Conservation (phyloP, 2,797 vertebrate genomes). For the Sciurus carolinensis region DNA sequence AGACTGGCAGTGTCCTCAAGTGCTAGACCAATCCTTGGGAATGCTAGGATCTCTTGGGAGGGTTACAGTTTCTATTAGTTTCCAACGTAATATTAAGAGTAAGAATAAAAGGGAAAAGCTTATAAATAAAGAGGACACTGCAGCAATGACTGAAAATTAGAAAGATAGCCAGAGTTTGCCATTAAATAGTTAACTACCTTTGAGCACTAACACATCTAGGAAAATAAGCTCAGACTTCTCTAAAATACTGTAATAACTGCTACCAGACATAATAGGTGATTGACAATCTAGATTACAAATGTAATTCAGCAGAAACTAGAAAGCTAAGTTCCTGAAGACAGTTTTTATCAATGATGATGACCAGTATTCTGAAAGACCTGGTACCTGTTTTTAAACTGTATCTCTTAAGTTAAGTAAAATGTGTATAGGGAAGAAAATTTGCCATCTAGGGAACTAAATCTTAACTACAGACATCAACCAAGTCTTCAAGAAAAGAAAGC, state of each 20-base stretch:
- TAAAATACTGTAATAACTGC: not conserved
- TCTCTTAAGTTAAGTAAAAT: constrained; percentile 48
- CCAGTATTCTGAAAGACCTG: constrained; percentile 25
- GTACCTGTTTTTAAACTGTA: not conserved
- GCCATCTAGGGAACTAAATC: not conserved
- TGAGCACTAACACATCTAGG: not conserved
- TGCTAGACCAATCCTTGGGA: not conserved
- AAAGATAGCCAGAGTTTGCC: not conserved
- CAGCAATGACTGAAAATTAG: not conserved
- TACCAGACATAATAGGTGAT: not conserved
- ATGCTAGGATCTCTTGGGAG: not conserved
- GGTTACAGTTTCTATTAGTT: constrained; percentile 3
- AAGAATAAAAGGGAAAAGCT: not conserved
- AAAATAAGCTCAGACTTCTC: constrained; percentile 47
- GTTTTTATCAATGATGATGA: constrained; percentile 50
- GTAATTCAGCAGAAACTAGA: not conserved
- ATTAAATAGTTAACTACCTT: constrained; percentile 13
- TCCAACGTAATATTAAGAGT: not conserved
- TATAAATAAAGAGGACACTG: constrained; percentile 40
- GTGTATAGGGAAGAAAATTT: not conserved
- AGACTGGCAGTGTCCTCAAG: not conserved
- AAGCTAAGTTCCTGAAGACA: constrained; percentile 36
- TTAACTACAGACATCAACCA: not conserved
- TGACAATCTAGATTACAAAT: constrained; percentile 9
- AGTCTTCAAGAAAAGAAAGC: not conserved